Evolutionary conservation across 2,113 vertebrate genomes (phyloP).

Genomic region (Halcyon senegalensis): DNA sequence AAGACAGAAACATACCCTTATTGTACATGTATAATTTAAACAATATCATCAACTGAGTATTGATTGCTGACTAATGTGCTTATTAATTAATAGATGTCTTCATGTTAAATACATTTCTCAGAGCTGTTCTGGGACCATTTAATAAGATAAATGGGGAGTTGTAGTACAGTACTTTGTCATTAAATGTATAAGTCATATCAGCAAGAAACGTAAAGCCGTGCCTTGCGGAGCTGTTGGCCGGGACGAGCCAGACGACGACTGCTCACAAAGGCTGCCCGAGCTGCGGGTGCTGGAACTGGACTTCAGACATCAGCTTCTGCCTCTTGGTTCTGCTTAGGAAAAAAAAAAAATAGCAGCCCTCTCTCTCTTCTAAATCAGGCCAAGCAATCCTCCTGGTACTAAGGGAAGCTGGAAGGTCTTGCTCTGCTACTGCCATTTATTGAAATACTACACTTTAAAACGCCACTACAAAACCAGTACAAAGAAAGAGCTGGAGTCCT

Average conservation of each 20-base stretch:
- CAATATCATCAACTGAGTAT: slow-evolving; percentile 52
- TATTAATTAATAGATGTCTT: slow-evolving; percentile 69
- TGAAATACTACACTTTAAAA: background rate
- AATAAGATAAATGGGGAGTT: slow-evolving; percentile 15
- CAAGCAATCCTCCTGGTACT: fast-evolving
- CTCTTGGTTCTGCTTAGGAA: background rate
- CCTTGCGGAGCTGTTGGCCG: background rate
- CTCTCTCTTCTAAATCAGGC: fast-evolving
- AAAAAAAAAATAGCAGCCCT: background rate
- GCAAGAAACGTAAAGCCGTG: background rate
- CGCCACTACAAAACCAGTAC: background rate
- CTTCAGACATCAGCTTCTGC: background rate
- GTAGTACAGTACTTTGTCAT: background rate
- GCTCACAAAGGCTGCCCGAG: background rate
- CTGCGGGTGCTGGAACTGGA: background rate
- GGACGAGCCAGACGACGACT: background rate
- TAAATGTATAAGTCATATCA: background rate
- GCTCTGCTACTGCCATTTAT: fast-evolving
- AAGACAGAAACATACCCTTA: slow-evolving; percentile 39
- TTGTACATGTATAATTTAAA: slow-evolving; percentile 60
- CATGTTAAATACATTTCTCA: slow-evolving; percentile 42
- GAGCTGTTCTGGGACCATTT: slow-evolving; percentile 48
- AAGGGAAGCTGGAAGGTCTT: background rate
- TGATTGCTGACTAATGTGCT: slow-evolving; percentile 61
- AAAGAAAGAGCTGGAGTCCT: background rate